A percentile compares a stretch with the other conserved stretches of the same genome.
Evolutionary conservation across 2,797 vertebrate species (phyloP).

Genomic region (Fratercula arctica): DNA sequence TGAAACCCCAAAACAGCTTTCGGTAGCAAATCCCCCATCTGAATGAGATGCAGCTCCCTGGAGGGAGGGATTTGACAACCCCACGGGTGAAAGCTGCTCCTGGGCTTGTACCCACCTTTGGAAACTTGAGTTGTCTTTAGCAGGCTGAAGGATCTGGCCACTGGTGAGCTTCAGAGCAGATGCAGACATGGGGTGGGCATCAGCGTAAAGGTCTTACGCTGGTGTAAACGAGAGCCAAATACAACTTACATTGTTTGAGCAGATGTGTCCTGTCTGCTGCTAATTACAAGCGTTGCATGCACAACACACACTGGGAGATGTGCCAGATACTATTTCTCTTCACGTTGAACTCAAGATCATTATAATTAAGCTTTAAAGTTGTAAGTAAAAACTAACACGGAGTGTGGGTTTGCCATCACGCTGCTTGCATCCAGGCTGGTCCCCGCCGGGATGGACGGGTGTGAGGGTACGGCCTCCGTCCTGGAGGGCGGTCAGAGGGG

Average conservation of each 20-base stretch:
- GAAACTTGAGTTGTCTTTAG: background rate
- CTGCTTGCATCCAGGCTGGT: accelerated
- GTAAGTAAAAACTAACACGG: slow-evolving; percentile 8
- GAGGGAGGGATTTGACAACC: background rate
- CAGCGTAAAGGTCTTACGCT: background rate
- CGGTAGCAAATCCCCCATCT: accelerated
- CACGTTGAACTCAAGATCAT: slow-evolving; percentile 3
- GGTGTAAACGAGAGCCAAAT: background rate
- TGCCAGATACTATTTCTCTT: slow-evolving; percentile 53
- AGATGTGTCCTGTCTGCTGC: slow-evolving; percentile 52
- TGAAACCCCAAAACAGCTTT: background rate
- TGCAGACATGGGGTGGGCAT: accelerated
- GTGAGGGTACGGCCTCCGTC: background rate
- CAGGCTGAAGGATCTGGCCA: background rate
- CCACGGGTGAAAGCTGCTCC: background rate
- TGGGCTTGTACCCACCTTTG: background rate
- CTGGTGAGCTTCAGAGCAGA: background rate
- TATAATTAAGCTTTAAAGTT: slow-evolving; percentile 60
- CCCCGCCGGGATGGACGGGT: background rate
- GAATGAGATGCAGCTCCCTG: background rate
- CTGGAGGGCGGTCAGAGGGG: background rate
- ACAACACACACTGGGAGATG: slow-evolving; percentile 27
- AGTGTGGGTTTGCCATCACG: background rate
- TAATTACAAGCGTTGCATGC: slow-evolving; percentile 6
- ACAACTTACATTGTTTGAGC: background rate